Base-by-base conservation (phyloP, 1,140 invertebrate species). In the Ladona fulva region DNA sequence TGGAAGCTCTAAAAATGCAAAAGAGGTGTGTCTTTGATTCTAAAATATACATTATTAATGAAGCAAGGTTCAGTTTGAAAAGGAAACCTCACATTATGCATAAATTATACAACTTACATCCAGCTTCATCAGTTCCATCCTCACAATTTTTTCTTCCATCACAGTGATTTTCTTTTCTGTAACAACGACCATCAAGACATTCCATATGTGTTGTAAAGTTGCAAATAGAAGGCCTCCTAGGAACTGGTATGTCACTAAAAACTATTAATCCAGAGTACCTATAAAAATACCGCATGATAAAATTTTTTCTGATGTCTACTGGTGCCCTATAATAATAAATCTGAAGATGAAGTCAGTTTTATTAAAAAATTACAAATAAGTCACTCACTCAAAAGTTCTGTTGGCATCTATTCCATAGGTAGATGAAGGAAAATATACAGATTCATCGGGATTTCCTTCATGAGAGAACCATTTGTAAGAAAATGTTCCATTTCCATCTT, bases 351-450 rank as follows among this genome's bases (percentile, higher is more conserved):
- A 52, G 44, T 52, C 10, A 52, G 44, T 11, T 19, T 52, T 52
- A 52, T 19, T 11, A 52, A 52, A 52, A 19, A 52, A 52, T 52
- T 11, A 12, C 5, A 66, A 66, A 66, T 66, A 12, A 66, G 19
- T n/a, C n/a, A 82, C 86, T 82, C 82, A 87, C 86, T 94, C 92
- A 82, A 98, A 97, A 0, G 96, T 98, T 44, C 94, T 88, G 84
- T 97, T 97, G 0, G 94, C 94, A 85, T 98, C 97, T 76, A 97
- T 91, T n/a, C 95, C 97, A 84, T 92, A 96, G 7, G 94, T 94
- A 0, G 94, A 92, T 0, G 95, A 92, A 0, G 96, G 95, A 83
- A 95, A 97, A 84, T 96, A 93, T 0, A 97, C 92, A 76, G 95
- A 87, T 59, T 96, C 90, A 83, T 97, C 94, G 0, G 95, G 92